These are phyloP conservation scores for Oostethus manadensis DNA, from an alignment of 2,113 vertebrate species.

Conservation along the genomic window DNA sequence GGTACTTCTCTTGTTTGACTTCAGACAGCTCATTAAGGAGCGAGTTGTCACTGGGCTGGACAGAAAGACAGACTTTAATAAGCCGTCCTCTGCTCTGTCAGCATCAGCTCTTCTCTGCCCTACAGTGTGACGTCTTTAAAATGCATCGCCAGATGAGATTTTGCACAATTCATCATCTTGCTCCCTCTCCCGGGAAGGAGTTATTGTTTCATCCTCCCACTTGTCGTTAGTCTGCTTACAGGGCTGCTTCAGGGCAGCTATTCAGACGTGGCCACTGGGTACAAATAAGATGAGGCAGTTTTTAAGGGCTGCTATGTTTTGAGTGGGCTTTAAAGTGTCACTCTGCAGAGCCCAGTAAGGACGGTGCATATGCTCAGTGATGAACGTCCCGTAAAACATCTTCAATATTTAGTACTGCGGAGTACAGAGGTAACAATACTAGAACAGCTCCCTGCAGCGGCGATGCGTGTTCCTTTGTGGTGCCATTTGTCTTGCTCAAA, in stretches of 20 bases:
- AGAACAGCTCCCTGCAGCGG: background rate
- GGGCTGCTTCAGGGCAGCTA: conserved; percentile 47
- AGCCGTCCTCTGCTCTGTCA: conserved; percentile 34
- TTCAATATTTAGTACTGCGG: background rate
- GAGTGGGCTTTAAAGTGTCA: conserved; percentile 25
- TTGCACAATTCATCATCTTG: conserved; percentile 67
- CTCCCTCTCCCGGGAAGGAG: conserved; percentile 31
- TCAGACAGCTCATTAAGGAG: conserved; percentile 63
- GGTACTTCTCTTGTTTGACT: conserved; percentile 56
- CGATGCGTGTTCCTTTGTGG: conserved; percentile 22
- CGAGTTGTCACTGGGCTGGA: conserved; percentile 42
- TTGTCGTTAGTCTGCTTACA: conserved; percentile 58
- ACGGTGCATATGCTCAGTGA: conserved; percentile 4
- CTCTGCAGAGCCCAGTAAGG: conserved; percentile 15
- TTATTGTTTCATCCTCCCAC: conserved; percentile 53
- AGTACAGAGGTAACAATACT: conserved; percentile 18
- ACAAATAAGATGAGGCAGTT: conserved; percentile 20
- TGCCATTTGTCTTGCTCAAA: conserved; percentile 13
- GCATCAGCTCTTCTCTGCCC: conserved; percentile 55
- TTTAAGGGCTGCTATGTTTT: conserved; percentile 6
- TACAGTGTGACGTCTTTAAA: conserved; percentile 46
- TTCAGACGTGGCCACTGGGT: conserved; percentile 22
- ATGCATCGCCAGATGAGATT: conserved; percentile 57
- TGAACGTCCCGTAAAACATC: background rate
- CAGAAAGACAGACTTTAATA: conserved; percentile 38